These are phyloP conservation scores for Epistrophella euchroma DNA, from an alignment of 2,888 invertebrate genomes.

Conservation along the genomic window DNA sequence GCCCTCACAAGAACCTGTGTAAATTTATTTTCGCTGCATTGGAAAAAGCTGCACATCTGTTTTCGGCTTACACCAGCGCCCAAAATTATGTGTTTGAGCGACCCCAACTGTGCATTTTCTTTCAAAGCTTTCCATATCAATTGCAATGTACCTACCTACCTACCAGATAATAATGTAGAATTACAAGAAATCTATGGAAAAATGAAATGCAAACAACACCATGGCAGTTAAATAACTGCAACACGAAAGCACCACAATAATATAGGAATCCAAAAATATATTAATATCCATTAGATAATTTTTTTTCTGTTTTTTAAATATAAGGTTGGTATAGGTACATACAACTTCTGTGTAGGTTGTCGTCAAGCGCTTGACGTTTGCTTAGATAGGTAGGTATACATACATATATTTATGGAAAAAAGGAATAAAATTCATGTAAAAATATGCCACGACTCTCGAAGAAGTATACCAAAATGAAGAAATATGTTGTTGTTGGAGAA, in stretches of 20 bases:
- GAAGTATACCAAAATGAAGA: slow-evolving; percentile 65
- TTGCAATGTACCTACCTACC: neutral
- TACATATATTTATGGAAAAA: slow-evolving; percentile 11
- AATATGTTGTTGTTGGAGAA: slow-evolving; percentile 27
- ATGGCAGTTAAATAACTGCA: slow-evolving; percentile 16
- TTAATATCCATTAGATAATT: slow-evolving; percentile 57
- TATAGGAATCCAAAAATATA: slow-evolving; percentile 72
- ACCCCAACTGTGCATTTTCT: neutral
- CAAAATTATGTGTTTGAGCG: neutral
- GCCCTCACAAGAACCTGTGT: no score
- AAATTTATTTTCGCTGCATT: no score
- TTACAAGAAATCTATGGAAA: neutral
- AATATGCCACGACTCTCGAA: slow-evolving; percentile 70
- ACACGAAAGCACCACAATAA: slow-evolving; percentile 38
- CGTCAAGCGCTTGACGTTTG: slow-evolving; percentile 50
- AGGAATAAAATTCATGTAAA: slow-evolving; percentile 69
- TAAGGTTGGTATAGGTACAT: neutral
- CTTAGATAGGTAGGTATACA: neutral
- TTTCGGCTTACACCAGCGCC: no score
- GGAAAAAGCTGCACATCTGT: no score
- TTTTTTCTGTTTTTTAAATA: slow-evolving; percentile 1
- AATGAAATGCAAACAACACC: slow-evolving; percentile 10
- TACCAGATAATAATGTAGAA: neutral
- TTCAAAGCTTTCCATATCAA: neutral
- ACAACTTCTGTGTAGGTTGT: slow-evolving; percentile 67